phyloP scores from a whole-genome alignment of 2,888 invertebrate species.

The Drosophila neotestacea region DNA sequence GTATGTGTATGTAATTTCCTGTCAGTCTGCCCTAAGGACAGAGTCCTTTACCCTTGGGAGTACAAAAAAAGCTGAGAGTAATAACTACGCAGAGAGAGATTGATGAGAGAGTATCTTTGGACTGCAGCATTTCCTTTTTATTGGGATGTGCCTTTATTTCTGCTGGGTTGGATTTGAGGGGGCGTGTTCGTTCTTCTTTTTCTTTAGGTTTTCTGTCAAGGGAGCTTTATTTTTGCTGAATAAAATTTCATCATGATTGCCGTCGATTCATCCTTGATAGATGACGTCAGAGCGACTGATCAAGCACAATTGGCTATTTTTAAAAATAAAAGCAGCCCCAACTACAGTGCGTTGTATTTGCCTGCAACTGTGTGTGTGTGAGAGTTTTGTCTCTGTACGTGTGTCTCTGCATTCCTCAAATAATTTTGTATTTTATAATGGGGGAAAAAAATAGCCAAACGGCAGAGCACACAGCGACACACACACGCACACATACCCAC shows the following conservation, averaged over 20 bases:
- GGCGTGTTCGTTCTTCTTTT: slow-evolving; percentile 11
- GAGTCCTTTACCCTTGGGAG: slow-evolving; percentile 25
- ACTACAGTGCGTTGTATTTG: slow-evolving; percentile 35
- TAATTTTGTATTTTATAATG: slow-evolving; percentile 63
- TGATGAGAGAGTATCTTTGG: slow-evolving; percentile 45
- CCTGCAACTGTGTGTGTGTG: slow-evolving; percentile 16
- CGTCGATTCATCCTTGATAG: slow-evolving; percentile 39
- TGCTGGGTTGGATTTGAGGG: slow-evolving; percentile 15
- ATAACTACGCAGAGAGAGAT: slow-evolving; percentile 18
- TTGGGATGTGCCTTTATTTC: slow-evolving; percentile 15
- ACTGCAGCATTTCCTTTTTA: slow-evolving; percentile 21
- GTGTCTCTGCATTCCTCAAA: slow-evolving; percentile 59
- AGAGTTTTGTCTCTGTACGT: slow-evolving; percentile 3
- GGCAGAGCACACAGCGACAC: slow-evolving; percentile 40
- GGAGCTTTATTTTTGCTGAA: slow-evolving; percentile 40
- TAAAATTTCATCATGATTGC: slow-evolving; percentile 21
- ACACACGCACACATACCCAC: slow-evolving; percentile 22
- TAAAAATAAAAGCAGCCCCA: slow-evolving; percentile 33
- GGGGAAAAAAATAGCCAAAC: slow-evolving; percentile 41
- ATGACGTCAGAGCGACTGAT: slow-evolving; percentile 46
- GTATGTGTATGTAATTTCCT: slow-evolving; percentile 31
- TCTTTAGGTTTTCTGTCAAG: slow-evolving; percentile 40
- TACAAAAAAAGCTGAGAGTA: slow-evolving; percentile 20
- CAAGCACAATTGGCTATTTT: slow-evolving; percentile 46
- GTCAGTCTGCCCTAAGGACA: slow-evolving; percentile 19